Base-by-base conservation (phyloP, 2,888 invertebrate genomes). In the Disparrhopalites patrizii region DNA sequence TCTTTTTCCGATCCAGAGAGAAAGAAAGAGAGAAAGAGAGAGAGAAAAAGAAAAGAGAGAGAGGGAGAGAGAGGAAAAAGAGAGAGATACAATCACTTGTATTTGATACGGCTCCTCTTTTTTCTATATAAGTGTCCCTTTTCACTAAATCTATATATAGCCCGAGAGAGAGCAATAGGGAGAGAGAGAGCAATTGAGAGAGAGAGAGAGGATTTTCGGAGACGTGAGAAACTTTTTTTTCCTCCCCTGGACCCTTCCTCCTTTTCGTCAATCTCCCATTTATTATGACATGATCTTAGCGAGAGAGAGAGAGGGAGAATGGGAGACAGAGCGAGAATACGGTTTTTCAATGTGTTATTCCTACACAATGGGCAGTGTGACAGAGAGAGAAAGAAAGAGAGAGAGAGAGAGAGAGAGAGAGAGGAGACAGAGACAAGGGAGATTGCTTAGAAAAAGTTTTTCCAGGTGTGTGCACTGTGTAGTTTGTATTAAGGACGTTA, bases 171-270 rank as follows among this genome's bases (percentile, higher is more conserved):
- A 52, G 52, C 5, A 25, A 27, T 18, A 54, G n/a, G 18, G 27
- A 30, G 27, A 54, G n/a, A n/a, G n/a, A n/a, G n/a, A n/a, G n/a
- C 18, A 28, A 23, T 20, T n/a, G 25, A 47, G 18, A n/a, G 18
- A 47, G n/a, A n/a, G n/a, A n/a, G n/a, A n/a, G n/a, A n/a, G n/a
- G n/a, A n/a, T n/a, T n/a, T n/a, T n/a, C 3, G n/a, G 15, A 33
- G 33, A 50, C 38, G 61, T 61, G 61, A 61, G 61, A 61, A 61
- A 61, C 50, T 61, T 61, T 61, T 61, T 61, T 38, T 40, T 57
- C 4, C 40, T 40, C 33, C 27, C 28, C 3, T 47, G 52, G 20
- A 27, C 28, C 52, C 52, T 27, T 20, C 15, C n/a, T 8, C 10
- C 23, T 13, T 47, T 8, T 10, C 10, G 15, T 8, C 43, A 20